phyloP scores from a whole-genome alignment of 2,888 invertebrate genomes.

The Acronicta leporina region DNA sequence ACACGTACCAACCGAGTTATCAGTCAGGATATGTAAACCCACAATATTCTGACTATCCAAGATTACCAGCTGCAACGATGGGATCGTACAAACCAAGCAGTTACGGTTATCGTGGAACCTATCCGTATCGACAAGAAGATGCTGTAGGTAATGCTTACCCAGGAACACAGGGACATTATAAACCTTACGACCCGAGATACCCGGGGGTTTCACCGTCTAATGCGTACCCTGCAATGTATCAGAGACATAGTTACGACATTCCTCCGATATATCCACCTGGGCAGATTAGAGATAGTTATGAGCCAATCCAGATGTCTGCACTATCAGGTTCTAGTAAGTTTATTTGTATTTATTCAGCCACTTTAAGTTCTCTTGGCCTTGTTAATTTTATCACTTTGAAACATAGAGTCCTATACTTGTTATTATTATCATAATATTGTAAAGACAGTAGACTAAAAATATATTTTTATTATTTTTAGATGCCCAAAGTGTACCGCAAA shows the following conservation, averaged over 20 bases:
- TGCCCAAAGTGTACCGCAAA: conserved; percentile 2
- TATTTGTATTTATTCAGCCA: neutral
- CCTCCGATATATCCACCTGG: conserved; percentile 30
- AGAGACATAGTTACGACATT: conserved; percentile 36
- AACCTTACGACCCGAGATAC: conserved; percentile 30
- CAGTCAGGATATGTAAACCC: conserved; percentile 21
- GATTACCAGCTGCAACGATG: conserved; percentile 10
- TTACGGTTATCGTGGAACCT: conserved; percentile 29
- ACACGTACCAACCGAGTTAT: conserved; percentile 28
- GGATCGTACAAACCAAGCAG: conserved; percentile 22
- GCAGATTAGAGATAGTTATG: conserved; percentile 20
- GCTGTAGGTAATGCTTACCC: conserved; percentile 11
- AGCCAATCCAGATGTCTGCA: conserved; percentile 9
- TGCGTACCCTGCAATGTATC: conserved; percentile 51
- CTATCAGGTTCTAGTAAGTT: conserved; percentile 39
- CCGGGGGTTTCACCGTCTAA: conserved; percentile 43
- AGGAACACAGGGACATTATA: conserved; percentile 17
- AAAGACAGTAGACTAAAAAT: too few relatives aligned
- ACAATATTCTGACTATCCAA: conserved; percentile 24
- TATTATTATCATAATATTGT: too few relatives aligned
- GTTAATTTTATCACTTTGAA: neutral
- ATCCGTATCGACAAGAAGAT: conserved; percentile 27
- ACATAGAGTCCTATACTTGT: too few relatives aligned
- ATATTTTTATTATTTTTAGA: conserved; percentile 16
- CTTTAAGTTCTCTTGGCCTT: neutral